A percentile compares a stretch with the other conserved stretches of the same genome.
Evolutionary conservation across 2,888 invertebrate species (phyloP).

Genomic region (Drosophila neutralis): DNA sequence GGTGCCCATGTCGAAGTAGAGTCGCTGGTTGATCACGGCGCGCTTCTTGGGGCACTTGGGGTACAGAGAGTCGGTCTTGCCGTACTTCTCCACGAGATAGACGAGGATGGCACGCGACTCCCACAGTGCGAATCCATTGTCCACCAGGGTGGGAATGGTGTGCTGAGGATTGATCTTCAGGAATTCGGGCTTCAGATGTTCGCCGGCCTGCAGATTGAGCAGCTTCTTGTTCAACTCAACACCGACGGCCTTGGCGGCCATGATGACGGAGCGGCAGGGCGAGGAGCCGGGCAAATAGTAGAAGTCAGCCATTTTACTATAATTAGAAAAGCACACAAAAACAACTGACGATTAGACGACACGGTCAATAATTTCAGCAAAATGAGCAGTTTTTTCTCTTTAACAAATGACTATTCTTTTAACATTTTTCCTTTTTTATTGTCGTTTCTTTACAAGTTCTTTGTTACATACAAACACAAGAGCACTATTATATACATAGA

Average conservation of each 20-base stretch:
- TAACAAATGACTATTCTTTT: constrained; percentile 2
- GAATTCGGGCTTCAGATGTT: constrained; percentile 89
- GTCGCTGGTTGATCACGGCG: constrained; percentile 91
- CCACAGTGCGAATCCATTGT: constrained; percentile 92
- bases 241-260: constrained; percentile 88
- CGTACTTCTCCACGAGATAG: constrained; percentile 93
- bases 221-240: constrained; percentile 88
- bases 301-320: constrained; percentile 86
- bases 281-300: constrained; percentile 88
- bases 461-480: constrained; percentile 21
- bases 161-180: constrained; percentile 93
- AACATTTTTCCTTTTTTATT: background rate
- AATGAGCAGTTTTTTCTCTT: background rate
- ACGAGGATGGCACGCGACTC: constrained; percentile 94
- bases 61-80: constrained; percentile 89
- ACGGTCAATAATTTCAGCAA: constrained; percentile 12
- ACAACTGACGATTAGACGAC: constrained; percentile 42
- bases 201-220: constrained; percentile 87
- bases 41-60: constrained; percentile 92
- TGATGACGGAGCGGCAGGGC: constrained; percentile 88
- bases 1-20: constrained; percentile 92
- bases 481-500: constrained; percentile 3
- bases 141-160: constrained; percentile 92
- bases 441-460: constrained; percentile 18
- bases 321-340: constrained; percentile 30